These are phyloP conservation scores for Conops quadrifasciatus DNA, from an alignment of 2,888 invertebrate genomes.

Conservation along the genomic window DNA sequence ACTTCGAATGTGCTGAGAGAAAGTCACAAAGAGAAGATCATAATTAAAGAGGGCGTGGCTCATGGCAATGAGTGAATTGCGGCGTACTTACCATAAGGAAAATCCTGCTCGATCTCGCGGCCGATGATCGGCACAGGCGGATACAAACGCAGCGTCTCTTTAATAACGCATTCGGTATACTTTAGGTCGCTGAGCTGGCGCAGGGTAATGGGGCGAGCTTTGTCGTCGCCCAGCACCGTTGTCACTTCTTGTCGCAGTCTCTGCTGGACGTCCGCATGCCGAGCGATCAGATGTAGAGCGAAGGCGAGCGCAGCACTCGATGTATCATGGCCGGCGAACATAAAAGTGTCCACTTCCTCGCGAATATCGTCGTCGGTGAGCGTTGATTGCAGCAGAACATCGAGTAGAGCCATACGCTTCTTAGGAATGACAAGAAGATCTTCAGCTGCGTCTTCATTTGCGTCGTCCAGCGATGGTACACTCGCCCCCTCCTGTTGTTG, in stretches of 20 bases:
- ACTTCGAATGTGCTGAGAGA: conserved; percentile 44
- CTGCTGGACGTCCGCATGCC: conserved; percentile 52
- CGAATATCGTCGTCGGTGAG: conserved; percentile 70
- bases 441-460: conserved; percentile 42
- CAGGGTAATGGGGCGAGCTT: conserved; percentile 42
- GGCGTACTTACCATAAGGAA: too few relatives aligned
- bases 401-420: conserved; percentile 72
- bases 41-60: too few relatives aligned
- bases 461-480: not conserved
- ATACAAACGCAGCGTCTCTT: conserved; percentile 71
- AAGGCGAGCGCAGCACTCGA: conserved; percentile 55
- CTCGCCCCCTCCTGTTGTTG: not conserved
- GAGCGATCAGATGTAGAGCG: conserved; percentile 50
- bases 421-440: conserved; percentile 65
- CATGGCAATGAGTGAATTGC: too few relatives aligned
- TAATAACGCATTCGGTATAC: conserved; percentile 71
- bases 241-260: conserved; percentile 51
- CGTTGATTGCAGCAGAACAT: conserved; percentile 71
- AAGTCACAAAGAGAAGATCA: too few relatives aligned
- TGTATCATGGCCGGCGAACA: conserved; percentile 69
- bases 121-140: conserved; percentile 73
- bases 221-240: conserved; percentile 50
- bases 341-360: conserved; percentile 76
- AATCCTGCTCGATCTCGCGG: conserved; percentile 66
- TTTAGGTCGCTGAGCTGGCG: conserved; percentile 49